Evolutionary conservation across 2,888 invertebrate species (phyloP), one percentile per base, ranked within the genome.

Genomic region (Rhorus exstirpatorius): DNA sequence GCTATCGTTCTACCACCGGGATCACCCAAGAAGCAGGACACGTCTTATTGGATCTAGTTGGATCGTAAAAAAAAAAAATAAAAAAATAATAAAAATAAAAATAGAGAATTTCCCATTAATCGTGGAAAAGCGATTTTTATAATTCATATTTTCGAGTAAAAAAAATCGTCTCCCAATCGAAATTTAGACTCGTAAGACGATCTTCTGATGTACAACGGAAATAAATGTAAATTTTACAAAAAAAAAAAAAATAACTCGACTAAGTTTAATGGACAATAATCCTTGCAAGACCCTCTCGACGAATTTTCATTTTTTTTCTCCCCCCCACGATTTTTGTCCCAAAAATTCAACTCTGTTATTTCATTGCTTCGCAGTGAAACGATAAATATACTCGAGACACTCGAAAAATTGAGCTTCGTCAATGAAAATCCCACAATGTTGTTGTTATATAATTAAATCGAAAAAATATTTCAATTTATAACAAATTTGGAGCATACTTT

Each of bases 1-100:
- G 79, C 85, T 8, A 44, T 89, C 31, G 75, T 89, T 6, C 79
- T 86, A 17, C 87, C 87, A 8, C 79, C 68, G 10, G 58, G 63
- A 14, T n/a, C 19, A 14, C 68, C 71, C 0, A 75, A 71, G 35
- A 10, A 19, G 10, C 17, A 55, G 1, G 12, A 6, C 7, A 7
- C 0, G 4, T 31, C 14, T 12, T 72, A 35, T 44, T 79, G 71
- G 76, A n/a, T 68, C 41, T 75, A 68, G 41, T 19, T 49, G 17
- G 3, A 14, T 58, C 14, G 8, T n/a, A n/a, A n/a, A n/a, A n/a
- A n/a, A n/a, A n/a, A 31, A 49, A 14, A 55, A 71, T 8, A 35
- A 19, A 0, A 46, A 44, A 7, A n/a, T 31, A 2, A 31, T 6
- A 31, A 74, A 21, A 74, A 51, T 31, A 35, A n/a, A n/a, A n/a